Conservation (phyloP, 2,797 vertebrate genomes). For the Apogon talboti region DNA sequence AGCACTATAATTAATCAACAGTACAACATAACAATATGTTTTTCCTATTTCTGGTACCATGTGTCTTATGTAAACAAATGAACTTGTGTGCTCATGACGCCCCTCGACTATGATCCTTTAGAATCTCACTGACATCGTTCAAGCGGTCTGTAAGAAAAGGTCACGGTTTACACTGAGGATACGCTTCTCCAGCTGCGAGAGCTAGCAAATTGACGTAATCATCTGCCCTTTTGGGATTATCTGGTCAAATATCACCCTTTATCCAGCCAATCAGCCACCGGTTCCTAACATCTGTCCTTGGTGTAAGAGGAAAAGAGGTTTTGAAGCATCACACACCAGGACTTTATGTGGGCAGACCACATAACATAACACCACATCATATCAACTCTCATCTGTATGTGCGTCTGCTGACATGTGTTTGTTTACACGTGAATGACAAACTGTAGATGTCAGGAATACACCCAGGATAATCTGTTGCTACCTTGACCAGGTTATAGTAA, state of each 20-base stretch:
- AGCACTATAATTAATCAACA: background rate
- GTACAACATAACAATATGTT: background rate
- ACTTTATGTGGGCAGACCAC: background rate
- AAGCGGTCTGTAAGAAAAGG: slow-evolving; percentile 43
- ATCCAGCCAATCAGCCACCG: slow-evolving; percentile 64
- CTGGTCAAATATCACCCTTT: slow-evolving; percentile 46
- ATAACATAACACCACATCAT: slow-evolving; percentile 55
- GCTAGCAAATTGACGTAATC: slow-evolving; percentile 56
- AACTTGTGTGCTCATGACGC: slow-evolving; percentile 21
- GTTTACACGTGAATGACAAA: slow-evolving; percentile 43
- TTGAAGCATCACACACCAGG: slow-evolving; percentile 31
- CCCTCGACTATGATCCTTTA: background rate
- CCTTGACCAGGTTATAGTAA: slow-evolving; percentile 39
- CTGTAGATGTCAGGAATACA: slow-evolving; percentile 39
- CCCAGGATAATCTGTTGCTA: slow-evolving; percentile 35
- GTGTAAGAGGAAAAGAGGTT: slow-evolving; percentile 45
- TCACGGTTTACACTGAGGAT: slow-evolving; percentile 21
- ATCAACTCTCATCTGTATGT: slow-evolving; percentile 46
- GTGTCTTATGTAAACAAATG: slow-evolving; percentile 10
- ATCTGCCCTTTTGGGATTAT: slow-evolving; percentile 66
- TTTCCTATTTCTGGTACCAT: background rate
- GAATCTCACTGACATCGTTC: slow-evolving; percentile 20
- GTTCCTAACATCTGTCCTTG: slow-evolving; percentile 66
- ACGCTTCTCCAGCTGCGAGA: slow-evolving; percentile 44
- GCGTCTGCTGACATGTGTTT: background rate